Evolutionary conservation across 2,888 invertebrate species (phyloP).

Genomic region (Rhamphomyia laevipes): DNA sequence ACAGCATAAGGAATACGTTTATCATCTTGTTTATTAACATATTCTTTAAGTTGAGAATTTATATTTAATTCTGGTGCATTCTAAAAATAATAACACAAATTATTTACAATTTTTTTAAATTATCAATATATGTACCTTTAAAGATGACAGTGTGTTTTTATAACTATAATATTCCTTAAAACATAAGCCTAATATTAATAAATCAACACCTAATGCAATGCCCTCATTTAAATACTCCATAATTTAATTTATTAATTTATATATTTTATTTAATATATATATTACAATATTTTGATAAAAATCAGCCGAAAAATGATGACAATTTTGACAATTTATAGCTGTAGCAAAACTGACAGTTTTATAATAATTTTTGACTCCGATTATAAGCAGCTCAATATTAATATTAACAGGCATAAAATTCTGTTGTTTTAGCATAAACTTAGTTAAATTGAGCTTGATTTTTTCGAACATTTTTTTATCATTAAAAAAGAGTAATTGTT

Average conservation of each 20-base stretch:
- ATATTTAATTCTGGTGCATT: constrained; percentile 58
- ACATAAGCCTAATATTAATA: constrained; percentile 61
- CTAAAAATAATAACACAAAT: constrained; percentile 35
- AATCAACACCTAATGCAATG: constrained; percentile 60
- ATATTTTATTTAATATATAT: too few species aligned
- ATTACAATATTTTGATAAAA: too few species aligned
- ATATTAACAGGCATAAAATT: too few species aligned
- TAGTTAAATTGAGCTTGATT: too few species aligned
- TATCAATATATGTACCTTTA: constrained; percentile 47
- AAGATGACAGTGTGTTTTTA: constrained; percentile 55
- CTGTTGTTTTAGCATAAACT: too few species aligned
- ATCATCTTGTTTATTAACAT: constrained; percentile 50
- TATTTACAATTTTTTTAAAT: background rate
- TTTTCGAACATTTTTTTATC: too few species aligned
- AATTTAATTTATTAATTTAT: constrained; percentile 14
- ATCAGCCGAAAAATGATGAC: too few species aligned
- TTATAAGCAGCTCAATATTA: too few species aligned
- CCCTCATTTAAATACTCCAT: constrained; percentile 73
- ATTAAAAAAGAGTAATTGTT: too few species aligned
- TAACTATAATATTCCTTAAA: constrained; percentile 62
- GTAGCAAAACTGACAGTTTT: too few species aligned
- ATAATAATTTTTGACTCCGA: too few species aligned
- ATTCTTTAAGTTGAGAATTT: constrained; percentile 48
- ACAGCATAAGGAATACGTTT: constrained; percentile 62
- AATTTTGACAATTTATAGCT: too few species aligned